A percentile compares a stretch with the other conserved stretches of the same genome.
Conservation (phyloP, 2,113 vertebrate species). For the Stictonetta naevosa region DNA sequence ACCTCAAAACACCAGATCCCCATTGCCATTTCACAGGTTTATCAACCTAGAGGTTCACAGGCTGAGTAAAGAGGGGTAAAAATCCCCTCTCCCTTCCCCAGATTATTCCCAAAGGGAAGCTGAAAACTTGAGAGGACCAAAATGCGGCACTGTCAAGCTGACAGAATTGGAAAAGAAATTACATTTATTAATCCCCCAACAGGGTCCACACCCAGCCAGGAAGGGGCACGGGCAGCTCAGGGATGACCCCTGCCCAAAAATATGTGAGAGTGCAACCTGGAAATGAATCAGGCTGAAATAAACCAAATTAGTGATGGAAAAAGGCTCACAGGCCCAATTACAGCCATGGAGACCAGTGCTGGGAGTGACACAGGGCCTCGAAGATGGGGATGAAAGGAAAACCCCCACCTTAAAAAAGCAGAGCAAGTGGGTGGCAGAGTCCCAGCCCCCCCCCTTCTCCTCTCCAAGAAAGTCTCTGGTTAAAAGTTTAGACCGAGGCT, state of each 20-base stretch:
- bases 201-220: fast-evolving
- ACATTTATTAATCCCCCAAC: neutral
- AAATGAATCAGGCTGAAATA: neutral
- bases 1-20: neutral
- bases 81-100: neutral
- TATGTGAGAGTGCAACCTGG: neutral
- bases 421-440: neutral
- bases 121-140: neutral
- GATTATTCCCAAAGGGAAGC: neutral
- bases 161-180: neutral
- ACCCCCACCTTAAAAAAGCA: neutral
- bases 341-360: neutral
- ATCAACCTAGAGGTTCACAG: neutral
- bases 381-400: neutral
- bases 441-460: neutral
- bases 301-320: neutral
- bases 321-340: neutral
- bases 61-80: neutral
- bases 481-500: neutral
- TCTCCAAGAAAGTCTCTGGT: neutral
- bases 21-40: neutral
- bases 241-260: neutral
- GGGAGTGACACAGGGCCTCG: neutral
- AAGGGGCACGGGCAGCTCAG: neutral
- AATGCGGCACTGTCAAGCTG: neutral